Evolutionary conservation across 1,140 invertebrate species (phyloP).

Genomic region (Cardiocondyla obscurior): DNA sequence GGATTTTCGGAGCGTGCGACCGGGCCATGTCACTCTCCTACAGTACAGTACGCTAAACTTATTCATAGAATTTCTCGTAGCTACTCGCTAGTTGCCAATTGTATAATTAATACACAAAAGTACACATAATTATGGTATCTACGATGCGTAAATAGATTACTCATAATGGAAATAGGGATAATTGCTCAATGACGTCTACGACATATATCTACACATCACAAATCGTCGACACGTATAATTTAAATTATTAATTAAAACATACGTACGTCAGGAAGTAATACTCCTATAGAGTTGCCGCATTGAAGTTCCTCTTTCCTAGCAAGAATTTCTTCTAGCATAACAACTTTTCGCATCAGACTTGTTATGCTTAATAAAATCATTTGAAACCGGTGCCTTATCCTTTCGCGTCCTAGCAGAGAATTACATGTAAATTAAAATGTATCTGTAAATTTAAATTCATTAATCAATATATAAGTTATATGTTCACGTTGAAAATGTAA

Average conservation of each 20-base stretch:
- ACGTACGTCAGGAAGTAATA: background rate
- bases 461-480: background rate
- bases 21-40: constrained; percentile 52
- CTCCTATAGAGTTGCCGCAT: background rate
- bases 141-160: constrained; percentile 21
- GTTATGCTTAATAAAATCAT: background rate
- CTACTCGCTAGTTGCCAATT: constrained; percentile 61
- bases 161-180: background rate
- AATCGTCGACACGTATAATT: background rate
- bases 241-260: background rate
- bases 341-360: background rate
- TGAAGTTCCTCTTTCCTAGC: background rate
- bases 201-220: background rate
- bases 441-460: too few relatives aligned
- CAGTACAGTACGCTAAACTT: constrained; percentile 60
- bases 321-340: constrained; percentile 37
- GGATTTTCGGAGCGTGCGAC: constrained; percentile 71
- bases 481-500: background rate
- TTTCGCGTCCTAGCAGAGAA: constrained; percentile 1
- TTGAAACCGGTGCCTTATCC: background rate
- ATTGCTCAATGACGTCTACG: background rate
- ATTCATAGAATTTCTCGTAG: constrained; percentile 63
- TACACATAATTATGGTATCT: constrained; percentile 55
- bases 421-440: background rate
- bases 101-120: constrained; percentile 29